Conservation (phyloP, 2,797 vertebrate genomes). For the Mormyrus proboscirostris region DNA sequence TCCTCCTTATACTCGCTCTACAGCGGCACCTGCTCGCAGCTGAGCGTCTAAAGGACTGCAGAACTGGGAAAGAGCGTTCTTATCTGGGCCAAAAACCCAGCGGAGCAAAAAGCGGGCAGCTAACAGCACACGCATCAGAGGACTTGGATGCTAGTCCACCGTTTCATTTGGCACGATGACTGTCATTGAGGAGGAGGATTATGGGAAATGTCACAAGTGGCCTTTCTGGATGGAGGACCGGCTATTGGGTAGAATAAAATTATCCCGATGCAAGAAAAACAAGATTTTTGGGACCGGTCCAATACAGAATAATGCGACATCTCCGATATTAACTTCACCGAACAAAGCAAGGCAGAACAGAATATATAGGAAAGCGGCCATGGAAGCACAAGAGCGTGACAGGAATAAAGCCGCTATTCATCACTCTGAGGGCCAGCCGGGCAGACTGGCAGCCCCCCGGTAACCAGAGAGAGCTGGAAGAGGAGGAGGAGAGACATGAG, state of each 20-base stretch:
- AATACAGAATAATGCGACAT: background rate
- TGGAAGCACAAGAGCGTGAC: background rate
- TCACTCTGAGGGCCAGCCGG: background rate
- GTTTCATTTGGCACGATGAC: background rate
- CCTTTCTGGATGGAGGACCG: background rate
- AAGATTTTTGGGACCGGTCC: background rate
- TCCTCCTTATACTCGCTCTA: background rate
- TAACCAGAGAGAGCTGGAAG: background rate
- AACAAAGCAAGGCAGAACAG: background rate
- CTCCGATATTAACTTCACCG: background rate
- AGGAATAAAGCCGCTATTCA: conserved; percentile 14
- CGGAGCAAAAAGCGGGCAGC: background rate
- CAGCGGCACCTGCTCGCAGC: background rate
- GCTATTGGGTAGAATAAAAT: background rate
- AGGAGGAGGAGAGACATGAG: background rate
- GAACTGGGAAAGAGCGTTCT: background rate
- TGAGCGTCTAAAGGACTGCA: background rate
- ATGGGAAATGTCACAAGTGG: background rate
- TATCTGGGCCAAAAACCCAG: background rate
- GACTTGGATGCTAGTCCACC: background rate
- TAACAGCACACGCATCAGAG: background rate
- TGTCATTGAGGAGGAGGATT: background rate
- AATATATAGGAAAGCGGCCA: background rate
- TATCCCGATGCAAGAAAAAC: background rate
- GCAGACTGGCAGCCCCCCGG: background rate